phyloP scores from a whole-genome alignment of 1,140 invertebrate genomes.

The Magallana angulata region DNA sequence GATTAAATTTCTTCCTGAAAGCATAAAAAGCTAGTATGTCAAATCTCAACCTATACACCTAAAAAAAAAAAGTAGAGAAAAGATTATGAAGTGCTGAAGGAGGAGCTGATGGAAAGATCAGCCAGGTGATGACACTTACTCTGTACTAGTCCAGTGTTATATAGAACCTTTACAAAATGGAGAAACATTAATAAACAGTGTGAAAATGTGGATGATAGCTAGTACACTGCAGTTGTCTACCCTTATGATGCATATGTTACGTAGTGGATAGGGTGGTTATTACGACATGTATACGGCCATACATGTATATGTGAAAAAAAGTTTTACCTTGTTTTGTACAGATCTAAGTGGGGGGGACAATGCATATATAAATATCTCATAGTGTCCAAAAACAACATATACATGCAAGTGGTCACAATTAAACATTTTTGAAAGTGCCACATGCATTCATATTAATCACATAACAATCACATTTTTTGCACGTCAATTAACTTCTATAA shows the following conservation, averaged over 20 bases:
- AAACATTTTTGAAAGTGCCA: too few species aligned
- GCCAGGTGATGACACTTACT: conserved; percentile 4
- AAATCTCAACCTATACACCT: background rate
- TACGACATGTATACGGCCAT: background rate
- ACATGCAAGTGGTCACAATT: background rate
- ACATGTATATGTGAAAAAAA: background rate
- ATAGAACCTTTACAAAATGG: conserved; percentile 18
- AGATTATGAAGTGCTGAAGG: background rate
- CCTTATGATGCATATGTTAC: background rate
- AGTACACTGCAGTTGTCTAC: background rate
- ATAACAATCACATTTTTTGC: too few species aligned
- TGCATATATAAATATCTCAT: background rate
- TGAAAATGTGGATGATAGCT: background rate
- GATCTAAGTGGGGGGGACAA: background rate
- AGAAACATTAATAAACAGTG: background rate
- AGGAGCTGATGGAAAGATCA: background rate
- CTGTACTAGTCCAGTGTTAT: background rate
- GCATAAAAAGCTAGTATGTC: background rate
- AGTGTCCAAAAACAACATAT: background rate
- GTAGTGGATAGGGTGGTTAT: background rate
- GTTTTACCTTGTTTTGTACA: background rate
- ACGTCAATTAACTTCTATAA: too few species aligned
- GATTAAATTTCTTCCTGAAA: conserved; percentile 34
- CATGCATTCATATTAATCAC: too few species aligned
- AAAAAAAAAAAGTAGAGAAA: conserved; percentile 1